Conservation (phyloP, 1,140 invertebrate genomes). For the Notospermus geniculatus region DNA sequence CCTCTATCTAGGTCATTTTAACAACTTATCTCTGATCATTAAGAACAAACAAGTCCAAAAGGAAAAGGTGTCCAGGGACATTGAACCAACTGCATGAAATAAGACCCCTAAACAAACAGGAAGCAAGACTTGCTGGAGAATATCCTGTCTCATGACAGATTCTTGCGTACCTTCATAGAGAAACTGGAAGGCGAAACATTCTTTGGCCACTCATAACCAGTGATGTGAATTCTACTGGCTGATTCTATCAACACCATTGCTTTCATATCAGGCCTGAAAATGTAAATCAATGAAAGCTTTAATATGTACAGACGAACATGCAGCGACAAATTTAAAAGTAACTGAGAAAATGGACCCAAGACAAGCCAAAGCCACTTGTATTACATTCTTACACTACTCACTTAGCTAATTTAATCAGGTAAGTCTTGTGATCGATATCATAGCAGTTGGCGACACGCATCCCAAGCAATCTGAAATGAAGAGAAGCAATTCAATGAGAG, state of each 20-base stretch:
- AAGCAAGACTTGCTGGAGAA: no score
- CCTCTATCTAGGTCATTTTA: no score
- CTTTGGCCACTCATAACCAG: slow-evolving; percentile 98
- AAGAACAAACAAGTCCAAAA: no score
- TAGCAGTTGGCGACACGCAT: slow-evolving; percentile 96
- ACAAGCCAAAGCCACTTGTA: neutral
- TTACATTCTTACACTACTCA: slow-evolving; percentile 35
- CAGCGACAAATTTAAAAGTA: neutral
- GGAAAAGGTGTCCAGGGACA: no score
- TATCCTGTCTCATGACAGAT: neutral
- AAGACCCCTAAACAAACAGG: no score
- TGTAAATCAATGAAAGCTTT: no score
- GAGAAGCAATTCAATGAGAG: slow-evolving; percentile 16
- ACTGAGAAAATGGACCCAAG: neutral
- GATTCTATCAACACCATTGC: slow-evolving; percentile 88
- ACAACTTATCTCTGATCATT: no score
- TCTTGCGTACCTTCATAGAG: slow-evolving; percentile 84
- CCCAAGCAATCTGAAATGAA: slow-evolving; percentile 71
- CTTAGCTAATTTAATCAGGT: slow-evolving; percentile 79
- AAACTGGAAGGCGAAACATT: slow-evolving; percentile 93
- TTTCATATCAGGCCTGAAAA: slow-evolving; percentile 68
- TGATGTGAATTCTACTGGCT: slow-evolving; percentile 88
- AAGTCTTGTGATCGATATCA: slow-evolving; percentile 95
- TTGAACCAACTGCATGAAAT: no score
- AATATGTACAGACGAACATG: neutral